Conservation (phyloP, 2,113 vertebrate genomes). For the Clarias gariepinus region DNA sequence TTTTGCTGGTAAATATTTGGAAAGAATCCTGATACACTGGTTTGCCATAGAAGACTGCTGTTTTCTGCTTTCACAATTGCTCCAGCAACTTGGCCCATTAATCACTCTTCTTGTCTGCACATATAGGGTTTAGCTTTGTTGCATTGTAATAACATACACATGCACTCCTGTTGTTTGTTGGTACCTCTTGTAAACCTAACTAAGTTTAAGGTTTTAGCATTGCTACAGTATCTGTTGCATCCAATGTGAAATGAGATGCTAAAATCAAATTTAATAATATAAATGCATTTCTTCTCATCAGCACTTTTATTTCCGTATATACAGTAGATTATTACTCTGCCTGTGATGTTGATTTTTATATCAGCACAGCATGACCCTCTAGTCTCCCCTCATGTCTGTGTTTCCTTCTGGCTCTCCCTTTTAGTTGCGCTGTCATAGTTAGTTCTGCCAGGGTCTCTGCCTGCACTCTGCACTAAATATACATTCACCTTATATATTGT, state of each 20-base stretch:
- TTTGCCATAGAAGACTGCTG: too few species aligned
- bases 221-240: constrained; percentile 30
- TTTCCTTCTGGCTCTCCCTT: too few species aligned
- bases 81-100: neutral
- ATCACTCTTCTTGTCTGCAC: neutral
- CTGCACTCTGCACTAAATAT: too few species aligned
- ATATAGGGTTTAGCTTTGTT: neutral
- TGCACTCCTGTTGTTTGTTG: too few species aligned
- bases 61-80: neutral
- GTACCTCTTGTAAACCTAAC: neutral
- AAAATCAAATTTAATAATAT: constrained; percentile 23
- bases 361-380: constrained; percentile 21
- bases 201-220: constrained; percentile 12
- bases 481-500: too few species aligned
- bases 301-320: constrained; percentile 31
- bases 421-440: too few species aligned
- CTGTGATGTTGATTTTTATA: constrained; percentile 21
- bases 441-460: too few species aligned
- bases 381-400: too few species aligned
- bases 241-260: constrained; percentile 28
- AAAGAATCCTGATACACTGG: neutral
- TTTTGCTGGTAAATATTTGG: neutral
- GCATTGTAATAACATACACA: too few species aligned
- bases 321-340: neutral
- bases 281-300: constrained; percentile 26